Evolutionary conservation across 2,113 vertebrate species (phyloP).

Genomic region (Gymnogyps californianus): DNA sequence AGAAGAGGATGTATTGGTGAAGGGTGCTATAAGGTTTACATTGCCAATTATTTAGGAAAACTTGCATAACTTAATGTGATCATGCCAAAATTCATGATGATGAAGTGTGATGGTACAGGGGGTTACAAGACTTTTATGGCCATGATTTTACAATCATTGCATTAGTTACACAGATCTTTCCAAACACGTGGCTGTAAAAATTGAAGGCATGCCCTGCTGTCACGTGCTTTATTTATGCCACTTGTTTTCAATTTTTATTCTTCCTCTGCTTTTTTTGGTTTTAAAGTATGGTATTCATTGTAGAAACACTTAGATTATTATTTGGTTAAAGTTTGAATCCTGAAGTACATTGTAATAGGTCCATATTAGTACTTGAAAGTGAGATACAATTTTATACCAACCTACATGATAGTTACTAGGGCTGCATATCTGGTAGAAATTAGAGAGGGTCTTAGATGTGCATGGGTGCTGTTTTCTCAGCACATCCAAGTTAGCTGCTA

Average conservation of each 20-base stretch:
- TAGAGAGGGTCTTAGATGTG: neutral
- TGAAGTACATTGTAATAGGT: neutral
- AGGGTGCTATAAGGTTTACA: neutral
- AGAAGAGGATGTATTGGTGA: neutral
- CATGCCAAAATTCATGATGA: neutral
- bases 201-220: neutral
- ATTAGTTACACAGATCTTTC: neutral
- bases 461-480: neutral
- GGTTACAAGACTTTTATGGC: neutral
- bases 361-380: neutral
- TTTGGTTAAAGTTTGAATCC: neutral
- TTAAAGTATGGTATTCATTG: neutral
- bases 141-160: neutral
- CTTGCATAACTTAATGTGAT: neutral
- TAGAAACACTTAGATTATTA: neutral
- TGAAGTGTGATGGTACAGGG: neutral
- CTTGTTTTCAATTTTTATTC: slow-evolving; percentile 35
- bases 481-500: neutral
- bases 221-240: neutral
- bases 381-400: neutral
- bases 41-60: neutral
- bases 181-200: slow-evolving; percentile 32
- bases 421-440: neutral
- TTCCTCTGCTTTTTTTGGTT: neutral
- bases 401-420: neutral